Evolutionary conservation across 2,113 vertebrate genomes (phyloP).

Genomic region (Brevimyrus niger): DNA sequence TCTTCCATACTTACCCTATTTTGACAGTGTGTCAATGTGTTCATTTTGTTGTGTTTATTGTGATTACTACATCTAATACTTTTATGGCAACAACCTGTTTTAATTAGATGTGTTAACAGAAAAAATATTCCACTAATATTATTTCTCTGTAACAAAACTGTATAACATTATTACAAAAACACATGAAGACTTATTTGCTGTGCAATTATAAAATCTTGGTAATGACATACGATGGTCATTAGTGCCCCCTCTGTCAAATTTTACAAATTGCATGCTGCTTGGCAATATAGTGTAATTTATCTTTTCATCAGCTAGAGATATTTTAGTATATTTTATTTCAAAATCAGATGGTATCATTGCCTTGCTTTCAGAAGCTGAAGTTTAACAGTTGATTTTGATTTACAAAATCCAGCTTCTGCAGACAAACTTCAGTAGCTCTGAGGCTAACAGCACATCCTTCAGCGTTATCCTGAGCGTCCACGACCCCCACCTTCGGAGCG

Average conservation of each 20-base stretch:
- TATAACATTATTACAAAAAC: neutral
- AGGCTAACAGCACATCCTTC: neutral
- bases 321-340: neutral
- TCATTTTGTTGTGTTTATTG: neutral
- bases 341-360: neutral
- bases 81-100: neutral
- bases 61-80: neutral
- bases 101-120: neutral
- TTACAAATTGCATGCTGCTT: neutral
- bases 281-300: neutral
- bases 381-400: neutral
- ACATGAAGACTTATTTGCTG: neutral
- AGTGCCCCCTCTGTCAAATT: neutral
- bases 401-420: neutral
- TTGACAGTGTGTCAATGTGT: neutral
- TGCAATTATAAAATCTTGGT: neutral
- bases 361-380: neutral
- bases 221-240: neutral
- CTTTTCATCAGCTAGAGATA: neutral
- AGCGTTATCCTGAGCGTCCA: neutral
- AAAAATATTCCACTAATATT: neutral
- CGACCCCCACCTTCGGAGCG: conserved; percentile 13
- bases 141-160: neutral
- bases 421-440: neutral
- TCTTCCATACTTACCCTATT: neutral